These are phyloP conservation scores for Microdon myrmicae DNA, from an alignment of 2,888 invertebrate genomes.

Conservation along the genomic window DNA sequence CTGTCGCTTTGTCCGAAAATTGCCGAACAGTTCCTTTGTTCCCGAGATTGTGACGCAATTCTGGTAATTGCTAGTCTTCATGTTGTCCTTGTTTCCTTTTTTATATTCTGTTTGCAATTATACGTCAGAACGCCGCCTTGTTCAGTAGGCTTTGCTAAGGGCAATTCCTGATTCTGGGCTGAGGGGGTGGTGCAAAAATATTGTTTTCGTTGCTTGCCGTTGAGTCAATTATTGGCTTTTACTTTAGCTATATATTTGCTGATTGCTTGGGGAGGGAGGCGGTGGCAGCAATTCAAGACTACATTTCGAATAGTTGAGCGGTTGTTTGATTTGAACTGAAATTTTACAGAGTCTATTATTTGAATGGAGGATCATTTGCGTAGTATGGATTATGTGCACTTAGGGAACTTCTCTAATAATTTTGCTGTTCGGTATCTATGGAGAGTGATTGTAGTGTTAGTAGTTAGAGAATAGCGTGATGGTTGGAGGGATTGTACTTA, in stretches of 20 bases:
- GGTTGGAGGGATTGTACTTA: too few relatives aligned
- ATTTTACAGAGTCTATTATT: slow-evolving; percentile 22
- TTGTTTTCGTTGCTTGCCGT: slow-evolving; percentile 35
- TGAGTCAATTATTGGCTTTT: slow-evolving; percentile 46
- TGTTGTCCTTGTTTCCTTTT: too few relatives aligned
- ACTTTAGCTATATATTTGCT: slow-evolving; percentile 16
- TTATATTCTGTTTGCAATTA: too few relatives aligned
- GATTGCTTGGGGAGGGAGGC: background rate
- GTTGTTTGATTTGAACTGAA: slow-evolving; percentile 25
- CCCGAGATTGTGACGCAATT: slow-evolving; percentile 38
- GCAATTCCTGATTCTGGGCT: slow-evolving; percentile 6
- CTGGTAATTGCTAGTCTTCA: slow-evolving; percentile 38
- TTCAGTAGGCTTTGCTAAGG: slow-evolving; percentile 35
- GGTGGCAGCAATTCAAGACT: slow-evolving; percentile 17
- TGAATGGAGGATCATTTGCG: too few relatives aligned
- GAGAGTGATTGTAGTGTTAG: too few relatives aligned
- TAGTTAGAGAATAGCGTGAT: too few relatives aligned
- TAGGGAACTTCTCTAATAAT: too few relatives aligned
- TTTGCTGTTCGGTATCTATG: too few relatives aligned
- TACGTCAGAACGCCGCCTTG: too few relatives aligned
- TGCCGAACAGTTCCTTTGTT: slow-evolving; percentile 21
- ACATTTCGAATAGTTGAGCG: slow-evolving; percentile 33
- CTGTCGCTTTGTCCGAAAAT: slow-evolving; percentile 5
- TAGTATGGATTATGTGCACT: too few relatives aligned
- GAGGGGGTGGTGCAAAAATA: slow-evolving; percentile 32